Conservation (phyloP, 2,797 vertebrate species). For the Myotis findleyi region DNA sequence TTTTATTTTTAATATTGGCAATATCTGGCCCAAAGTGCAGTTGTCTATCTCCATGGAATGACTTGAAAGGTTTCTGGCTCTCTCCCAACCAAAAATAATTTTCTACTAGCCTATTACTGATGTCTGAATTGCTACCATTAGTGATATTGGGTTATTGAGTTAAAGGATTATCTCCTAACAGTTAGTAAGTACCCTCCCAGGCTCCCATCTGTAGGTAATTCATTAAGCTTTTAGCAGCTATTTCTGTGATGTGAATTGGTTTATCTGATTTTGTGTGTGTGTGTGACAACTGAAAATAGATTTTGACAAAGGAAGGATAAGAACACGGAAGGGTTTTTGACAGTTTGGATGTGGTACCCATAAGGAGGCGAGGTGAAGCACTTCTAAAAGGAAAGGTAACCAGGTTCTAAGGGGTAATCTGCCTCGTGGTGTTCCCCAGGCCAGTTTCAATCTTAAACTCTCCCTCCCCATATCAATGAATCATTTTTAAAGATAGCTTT, state of each 20-base stretch:
- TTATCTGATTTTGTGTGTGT: constrained; percentile 48
- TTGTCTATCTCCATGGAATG: constrained; percentile 51
- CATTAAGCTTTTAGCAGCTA: constrained; percentile 80
- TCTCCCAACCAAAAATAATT: constrained; percentile 72
- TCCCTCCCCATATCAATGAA: background rate
- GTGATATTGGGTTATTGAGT: constrained; percentile 76
- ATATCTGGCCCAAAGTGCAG: background rate
- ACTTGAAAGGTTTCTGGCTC: constrained; percentile 62
- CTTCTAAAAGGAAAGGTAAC: background rate
- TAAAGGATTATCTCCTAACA: constrained; percentile 79
- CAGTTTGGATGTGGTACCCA: background rate
- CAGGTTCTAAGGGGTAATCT: background rate
- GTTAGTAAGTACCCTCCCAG: constrained; percentile 65
- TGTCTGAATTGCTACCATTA: constrained; percentile 73
- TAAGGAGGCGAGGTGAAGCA: background rate
- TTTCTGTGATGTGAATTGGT: constrained; percentile 73
- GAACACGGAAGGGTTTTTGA: background rate
- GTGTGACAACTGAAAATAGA: constrained; percentile 30
- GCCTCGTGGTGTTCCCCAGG: background rate
- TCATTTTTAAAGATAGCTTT: constrained; percentile 21
- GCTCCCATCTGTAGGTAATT: constrained; percentile 72
- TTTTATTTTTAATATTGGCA: constrained; percentile 36
- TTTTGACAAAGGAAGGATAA: constrained; percentile 47
- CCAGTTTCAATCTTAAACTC: background rate
- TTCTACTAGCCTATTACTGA: constrained; percentile 50